Evolutionary conservation across 2,113 vertebrate species (phyloP).

Genomic region (Mirza zaza): DNA sequence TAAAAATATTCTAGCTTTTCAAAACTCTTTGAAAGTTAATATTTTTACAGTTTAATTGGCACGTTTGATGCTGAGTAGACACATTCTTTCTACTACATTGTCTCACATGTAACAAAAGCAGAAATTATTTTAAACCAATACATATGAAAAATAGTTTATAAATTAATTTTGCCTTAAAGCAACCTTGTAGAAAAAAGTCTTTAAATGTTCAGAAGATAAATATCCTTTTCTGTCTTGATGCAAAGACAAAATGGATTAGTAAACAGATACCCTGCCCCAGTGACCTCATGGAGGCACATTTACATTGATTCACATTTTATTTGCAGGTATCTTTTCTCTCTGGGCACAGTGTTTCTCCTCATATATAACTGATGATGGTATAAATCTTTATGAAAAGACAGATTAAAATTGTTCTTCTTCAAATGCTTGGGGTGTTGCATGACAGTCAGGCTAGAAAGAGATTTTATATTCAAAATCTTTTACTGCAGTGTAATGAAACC

Average conservation of each 20-base stretch:
- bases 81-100: fast-evolving
- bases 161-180: slow-evolving; percentile 15
- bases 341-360: neutral
- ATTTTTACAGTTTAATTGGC: neutral
- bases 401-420: slow-evolving; percentile 39
- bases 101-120: slow-evolving; percentile 13
- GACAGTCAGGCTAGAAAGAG: neutral
- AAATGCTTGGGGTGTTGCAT: slow-evolving; percentile 26
- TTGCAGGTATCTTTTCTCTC: neutral
- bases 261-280: neutral
- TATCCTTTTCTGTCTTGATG: neutral
- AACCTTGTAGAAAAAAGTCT: neutral
- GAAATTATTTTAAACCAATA: slow-evolving; percentile 10
- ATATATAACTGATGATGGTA: neutral
- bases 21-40: neutral
- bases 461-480: slow-evolving; percentile 52
- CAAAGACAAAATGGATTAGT: neutral
- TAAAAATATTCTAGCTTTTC: slow-evolving; percentile 26
- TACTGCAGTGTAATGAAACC: slow-evolving; percentile 51
- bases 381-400: slow-evolving; percentile 56
- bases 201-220: neutral
- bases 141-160: neutral
- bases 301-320: neutral
- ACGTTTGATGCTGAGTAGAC: neutral
- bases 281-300: neutral